Base-by-base conservation (phyloP, 2,888 invertebrate species). In the Gastrophysa polygoni region DNA sequence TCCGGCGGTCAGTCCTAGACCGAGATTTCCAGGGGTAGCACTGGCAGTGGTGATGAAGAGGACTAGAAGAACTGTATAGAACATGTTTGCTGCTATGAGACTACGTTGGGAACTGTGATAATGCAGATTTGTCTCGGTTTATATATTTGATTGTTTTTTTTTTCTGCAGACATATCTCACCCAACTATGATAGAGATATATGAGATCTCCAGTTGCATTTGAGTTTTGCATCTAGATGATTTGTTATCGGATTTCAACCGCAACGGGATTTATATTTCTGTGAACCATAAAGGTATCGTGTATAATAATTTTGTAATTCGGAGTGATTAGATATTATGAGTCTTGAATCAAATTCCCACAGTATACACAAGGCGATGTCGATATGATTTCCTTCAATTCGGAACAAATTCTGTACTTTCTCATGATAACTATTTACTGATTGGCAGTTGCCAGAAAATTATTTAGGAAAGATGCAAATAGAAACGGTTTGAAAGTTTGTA, bases 21-120 rank as follows among this genome's bases (percentile, higher is more conserved):
- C 52, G 38, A 52, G 21, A 21, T 38, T 34, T 38, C 52, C 52
- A 14, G 52, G 34, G 34, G 34, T 52, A 20, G 21, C 52, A 38
- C 7, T 38, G 34, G 21, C 52, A 3, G 14, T 20, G n/a, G 38
- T 18, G 8, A 38, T 2, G 0, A 52, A 4, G 1, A 38, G 4
- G 21, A 20, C 14, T 10, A 52, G n/a, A 6, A 52, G 34, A 1
- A 52, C 34, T 2, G 20, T 20, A 3, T 18, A 20, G 21, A 38
- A 52, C 52, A 52, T 52, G n/a, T 38, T 21, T 10, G 10, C 10
- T n/a, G 5, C 1, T 17, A 11, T 18, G 18, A 51, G 11, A 32
- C 10, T 6, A 2, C 6, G 29, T 2, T 1, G 29, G 10, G 5
- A 10, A 32, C 29, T 32, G 29, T 32, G 29, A 32, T 32, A 32